Base-by-base conservation (phyloP, 2,113 vertebrate species). In the Vireo altiloquus region DNA sequence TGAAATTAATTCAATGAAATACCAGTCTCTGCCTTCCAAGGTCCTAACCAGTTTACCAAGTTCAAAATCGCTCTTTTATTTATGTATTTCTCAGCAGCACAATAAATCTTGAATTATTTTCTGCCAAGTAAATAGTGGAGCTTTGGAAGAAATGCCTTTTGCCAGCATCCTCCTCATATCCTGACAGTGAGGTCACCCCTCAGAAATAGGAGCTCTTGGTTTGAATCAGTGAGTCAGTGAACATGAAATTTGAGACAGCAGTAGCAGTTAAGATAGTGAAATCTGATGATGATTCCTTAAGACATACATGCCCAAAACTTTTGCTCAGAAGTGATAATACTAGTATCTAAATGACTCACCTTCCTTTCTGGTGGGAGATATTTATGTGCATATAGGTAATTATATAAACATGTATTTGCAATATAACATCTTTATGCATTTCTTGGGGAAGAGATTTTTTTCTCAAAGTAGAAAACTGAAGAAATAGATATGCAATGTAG, bases 181-280 rank as follows among this genome's bases (percentile, higher is more conserved):
- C 72, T 7, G 3, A 74, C 90, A 83, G 42, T 96, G 94, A 96
- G 68, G 88, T 97, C 94, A 95, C 37, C 25, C 33, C 70, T 90
- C 88, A 81, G 82, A 88, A 95, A 93, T 91, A 97, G 83, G 91
- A 94, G 56, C 65, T 94, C 92, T 87, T 81, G 89, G 72, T 80
- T 92, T 96, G 83, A 96, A 92, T 84, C 89, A 64, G 76, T 96
- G 95, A 96, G 72, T 96, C 93, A 94, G 70, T 60, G 81, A 92
- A 94, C 60, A 64, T 10, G 95, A 94, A 91, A 96, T 61, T 7
- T 88, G 94, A 96, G 88, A 88, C 90, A 86, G 24, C 59, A 69
- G 71, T 56, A 74, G 54, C 76, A 87, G 86, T 69, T 76, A 86
- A 85, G 94, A 91, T 78, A 35, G 63, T 86, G 96, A 95, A 94